A percentile compares a stretch with the other conserved stretches of the same genome.
phyloP scores from a whole-genome alignment of 1,140 invertebrate genomes.

The Brachionus sp. region DNA sequence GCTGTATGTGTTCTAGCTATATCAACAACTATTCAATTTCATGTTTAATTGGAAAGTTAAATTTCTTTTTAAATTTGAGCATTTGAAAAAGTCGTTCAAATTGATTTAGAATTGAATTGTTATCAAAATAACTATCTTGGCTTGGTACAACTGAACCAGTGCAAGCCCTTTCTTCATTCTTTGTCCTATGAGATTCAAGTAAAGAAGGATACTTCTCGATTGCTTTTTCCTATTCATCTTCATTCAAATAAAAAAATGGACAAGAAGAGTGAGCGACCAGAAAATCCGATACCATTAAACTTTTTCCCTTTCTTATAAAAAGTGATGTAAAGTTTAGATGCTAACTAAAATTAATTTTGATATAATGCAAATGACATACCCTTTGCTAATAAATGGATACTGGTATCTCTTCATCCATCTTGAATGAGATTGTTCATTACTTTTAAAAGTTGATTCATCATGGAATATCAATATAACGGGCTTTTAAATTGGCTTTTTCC shows the following conservation, averaged over 20 bases:
- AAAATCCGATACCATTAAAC: constrained; percentile 16
- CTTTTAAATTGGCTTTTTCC: background rate
- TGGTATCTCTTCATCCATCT: constrained; percentile 5
- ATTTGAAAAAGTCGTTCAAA: background rate
- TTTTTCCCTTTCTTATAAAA: constrained; percentile 6
- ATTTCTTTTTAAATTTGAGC: background rate
- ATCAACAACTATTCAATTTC: background rate
- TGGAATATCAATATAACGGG: background rate
- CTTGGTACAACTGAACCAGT: background rate
- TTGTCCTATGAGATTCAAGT: background rate
- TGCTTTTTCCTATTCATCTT: background rate
- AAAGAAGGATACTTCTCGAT: background rate
- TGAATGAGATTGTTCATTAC: background rate
- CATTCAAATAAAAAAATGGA: background rate
- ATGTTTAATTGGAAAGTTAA: background rate
- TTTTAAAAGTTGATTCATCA: constrained; percentile 12
- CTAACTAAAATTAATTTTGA: background rate
- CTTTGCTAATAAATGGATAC: constrained; percentile 3
- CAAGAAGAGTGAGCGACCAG: constrained; percentile 1
- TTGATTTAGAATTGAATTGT: background rate
- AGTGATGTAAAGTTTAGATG: background rate
- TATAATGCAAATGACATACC: background rate
- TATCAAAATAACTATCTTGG: background rate
- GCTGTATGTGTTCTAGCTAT: background rate
- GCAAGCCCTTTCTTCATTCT: background rate